These are phyloP conservation scores for Choristoneura rosaceana DNA, from an alignment of 2,888 invertebrate genomes.

Conservation along the genomic window DNA sequence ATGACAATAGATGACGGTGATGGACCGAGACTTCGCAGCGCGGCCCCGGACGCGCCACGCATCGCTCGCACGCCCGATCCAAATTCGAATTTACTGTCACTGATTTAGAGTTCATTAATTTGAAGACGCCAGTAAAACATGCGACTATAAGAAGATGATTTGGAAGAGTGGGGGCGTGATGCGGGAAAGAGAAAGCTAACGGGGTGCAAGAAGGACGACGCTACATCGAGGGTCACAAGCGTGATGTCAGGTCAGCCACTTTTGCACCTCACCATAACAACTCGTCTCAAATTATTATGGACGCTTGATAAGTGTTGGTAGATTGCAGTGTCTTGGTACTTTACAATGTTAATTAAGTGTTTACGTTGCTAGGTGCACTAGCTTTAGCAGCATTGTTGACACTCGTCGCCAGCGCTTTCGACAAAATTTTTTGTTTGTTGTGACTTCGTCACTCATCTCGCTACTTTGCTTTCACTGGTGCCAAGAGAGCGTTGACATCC, in stretches of 20 bases:
- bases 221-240: slow-evolving; percentile 81
- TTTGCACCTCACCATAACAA: slow-evolving; percentile 86
- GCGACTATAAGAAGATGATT: slow-evolving; percentile 82
- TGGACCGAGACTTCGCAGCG: slow-evolving; percentile 70
- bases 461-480: slow-evolving; percentile 63
- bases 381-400: slow-evolving; percentile 59
- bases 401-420: slow-evolving; percentile 53
- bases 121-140: slow-evolving; percentile 75
- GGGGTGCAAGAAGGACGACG: slow-evolving; percentile 65
- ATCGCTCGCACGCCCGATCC: slow-evolving; percentile 55
- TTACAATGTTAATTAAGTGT: slow-evolving; percentile 84
- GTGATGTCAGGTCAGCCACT: slow-evolving; percentile 87
- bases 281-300: slow-evolving; percentile 86
- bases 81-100: slow-evolving; percentile 76
- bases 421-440: slow-evolving; percentile 59
- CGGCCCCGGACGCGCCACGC: slow-evolving; percentile 52
- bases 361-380: slow-evolving; percentile 65
- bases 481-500: slow-evolving; percentile 59
- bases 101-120: slow-evolving; percentile 83
- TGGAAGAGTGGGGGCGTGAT: slow-evolving; percentile 84
- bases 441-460: slow-evolving; percentile 58
- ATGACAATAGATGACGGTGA: slow-evolving; percentile 83
- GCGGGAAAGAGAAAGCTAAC: slow-evolving; percentile 69
- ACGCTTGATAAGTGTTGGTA: slow-evolving; percentile 84
- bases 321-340: slow-evolving; percentile 82